Evolutionary conservation across 2,113 vertebrate genomes (phyloP).

Genomic region (Callospermophilus lateralis): DNA sequence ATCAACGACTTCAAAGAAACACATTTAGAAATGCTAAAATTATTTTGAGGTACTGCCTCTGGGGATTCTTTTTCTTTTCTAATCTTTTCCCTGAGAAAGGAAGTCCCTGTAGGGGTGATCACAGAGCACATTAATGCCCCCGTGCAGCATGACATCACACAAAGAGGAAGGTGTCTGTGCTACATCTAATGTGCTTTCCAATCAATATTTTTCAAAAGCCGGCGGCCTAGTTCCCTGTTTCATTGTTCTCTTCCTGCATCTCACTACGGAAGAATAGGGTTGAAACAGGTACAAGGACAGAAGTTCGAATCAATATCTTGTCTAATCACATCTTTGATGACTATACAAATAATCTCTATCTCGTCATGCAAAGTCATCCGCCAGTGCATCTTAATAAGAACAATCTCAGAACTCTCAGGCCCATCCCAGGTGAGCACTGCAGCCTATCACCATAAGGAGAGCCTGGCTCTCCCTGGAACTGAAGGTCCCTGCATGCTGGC

Average conservation of each 20-base stretch:
- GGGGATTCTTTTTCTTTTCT: constrained; percentile 62
- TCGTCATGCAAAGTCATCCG: not conserved
- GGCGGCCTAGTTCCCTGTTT: constrained; percentile 67
- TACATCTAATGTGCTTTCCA: constrained; percentile 22
- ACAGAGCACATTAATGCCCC: constrained; percentile 31
- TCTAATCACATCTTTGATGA: constrained; percentile 27
- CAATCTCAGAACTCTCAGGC: not conserved
- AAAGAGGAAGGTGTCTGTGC: constrained; percentile 29
- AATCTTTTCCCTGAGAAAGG: constrained; percentile 62
- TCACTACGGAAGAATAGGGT: constrained; percentile 55
- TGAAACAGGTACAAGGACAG: constrained; percentile 34
- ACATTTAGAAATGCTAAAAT: constrained; percentile 60
- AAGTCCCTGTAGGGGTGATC: constrained; percentile 54
- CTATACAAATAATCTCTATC: not conserved
- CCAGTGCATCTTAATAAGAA: not conserved
- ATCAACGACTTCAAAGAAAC: constrained; percentile 72
- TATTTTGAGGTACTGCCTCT: constrained; percentile 69
- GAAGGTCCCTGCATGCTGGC: not conserved
- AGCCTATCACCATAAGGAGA: not conserved
- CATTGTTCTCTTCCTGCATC: constrained; percentile 51
- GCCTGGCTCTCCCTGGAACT: not conserved
- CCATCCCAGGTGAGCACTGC: not conserved
- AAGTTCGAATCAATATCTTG: constrained; percentile 42
- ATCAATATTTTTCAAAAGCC: constrained; percentile 77
- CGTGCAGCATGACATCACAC: not conserved